Evolutionary conservation across 2,888 invertebrate species (phyloP), one percentile per base, ranked within the genome.

Genomic region (Idaea biselata): DNA sequence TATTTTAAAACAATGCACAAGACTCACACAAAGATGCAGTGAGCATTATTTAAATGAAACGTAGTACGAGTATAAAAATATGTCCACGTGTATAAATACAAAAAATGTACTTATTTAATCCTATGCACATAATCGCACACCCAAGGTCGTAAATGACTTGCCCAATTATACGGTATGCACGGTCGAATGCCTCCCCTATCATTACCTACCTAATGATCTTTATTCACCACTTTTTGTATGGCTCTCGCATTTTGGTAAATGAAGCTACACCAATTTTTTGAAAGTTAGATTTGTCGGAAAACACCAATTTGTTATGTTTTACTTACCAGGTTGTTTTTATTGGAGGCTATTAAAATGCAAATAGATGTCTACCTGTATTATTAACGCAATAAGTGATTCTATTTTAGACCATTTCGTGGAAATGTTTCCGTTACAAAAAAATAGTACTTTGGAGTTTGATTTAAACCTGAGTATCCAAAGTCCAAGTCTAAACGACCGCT

Each of bases 81-180:
- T 25, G 25, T 25, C 25, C 25, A 25, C 25, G 5, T 11, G 14
- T 44, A 44, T 44, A 11, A 3, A 3, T 44, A 44, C 14, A 8
- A 8, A 44, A 44, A 2, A 44, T 14, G 14, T 44, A 14, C 2
- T 8, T 44, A 11, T 44, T 44, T 11, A 14, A 44, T 44, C 44
- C 44, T 44, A 44, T 44, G 44, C 44, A 44, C 44, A 44, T 44
- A 44, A 44, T 44, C 44, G 44, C 44, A 44, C 44, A 11, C 63
- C 60, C 74, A 81, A 79, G 80, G 77, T 73, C 71, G 59, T 73
- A 68, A 44, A 74, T 77, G 73, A 72, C 65, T 65, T 63, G 61
- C 44, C 44, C 79, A 82, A 86, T 87, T 87, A 81, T 79, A 83
- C 75, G 84, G 78, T 80, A 69, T 64, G 64, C 73, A 76, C 72